Percentiles rank a stretch among this genome's conserved stretches.
Conservation (phyloP, 2,888 invertebrate genomes). For the Meteorus cinctellus region DNA sequence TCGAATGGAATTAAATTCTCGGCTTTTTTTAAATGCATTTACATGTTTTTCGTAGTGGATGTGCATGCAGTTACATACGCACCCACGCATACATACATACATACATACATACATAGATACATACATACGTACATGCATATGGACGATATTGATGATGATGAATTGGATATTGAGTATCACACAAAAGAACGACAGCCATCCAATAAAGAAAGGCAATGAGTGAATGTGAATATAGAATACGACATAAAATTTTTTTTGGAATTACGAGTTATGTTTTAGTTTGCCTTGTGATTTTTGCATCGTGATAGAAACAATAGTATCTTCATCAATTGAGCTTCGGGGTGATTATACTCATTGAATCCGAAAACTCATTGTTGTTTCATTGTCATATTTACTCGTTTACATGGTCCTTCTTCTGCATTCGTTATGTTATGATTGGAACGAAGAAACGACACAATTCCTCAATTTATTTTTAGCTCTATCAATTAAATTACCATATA, state of each 20-base stretch:
- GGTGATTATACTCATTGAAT: not conserved
- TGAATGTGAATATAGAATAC: not conserved
- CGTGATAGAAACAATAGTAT: not conserved
- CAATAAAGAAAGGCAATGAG: not conserved
- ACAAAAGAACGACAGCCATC: slow-evolving; percentile 12
- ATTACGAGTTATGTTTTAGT: not conserved
- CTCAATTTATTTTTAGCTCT: slow-evolving; percentile 22
- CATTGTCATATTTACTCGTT: not conserved
- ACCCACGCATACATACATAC: not conserved
- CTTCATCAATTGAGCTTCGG: not conserved
- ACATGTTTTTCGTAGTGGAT: not conserved
- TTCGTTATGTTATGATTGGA: not conserved
- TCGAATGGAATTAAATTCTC: not conserved
- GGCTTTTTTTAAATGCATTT: not conserved
- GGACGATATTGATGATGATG: not conserved
- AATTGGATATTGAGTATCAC: not conserved
- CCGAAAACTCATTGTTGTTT: not conserved
- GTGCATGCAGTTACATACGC: not conserved
- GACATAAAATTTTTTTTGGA: not conserved
- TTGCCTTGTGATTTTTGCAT: slow-evolving; percentile 1
- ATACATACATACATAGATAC: not conserved
- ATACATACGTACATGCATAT: not conserved
- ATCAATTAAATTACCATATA: slow-evolving; percentile 65
- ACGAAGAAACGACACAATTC: not conserved
- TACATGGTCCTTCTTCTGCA: not conserved